phyloP scores from a whole-genome alignment of 2,888 invertebrate genomes.

The Cataglyphis cursor region DNA sequence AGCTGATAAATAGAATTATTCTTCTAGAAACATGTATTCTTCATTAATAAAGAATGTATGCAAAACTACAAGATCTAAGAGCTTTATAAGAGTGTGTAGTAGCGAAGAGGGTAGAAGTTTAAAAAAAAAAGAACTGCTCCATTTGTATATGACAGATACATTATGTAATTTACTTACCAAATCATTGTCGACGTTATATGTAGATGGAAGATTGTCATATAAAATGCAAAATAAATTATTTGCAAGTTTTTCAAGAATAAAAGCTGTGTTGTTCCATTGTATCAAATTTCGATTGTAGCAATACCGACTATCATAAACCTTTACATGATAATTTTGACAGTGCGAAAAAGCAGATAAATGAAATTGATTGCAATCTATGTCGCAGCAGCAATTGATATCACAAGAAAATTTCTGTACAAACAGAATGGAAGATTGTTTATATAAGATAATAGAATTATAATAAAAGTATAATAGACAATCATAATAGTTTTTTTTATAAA shows the following conservation, averaged over 20 bases:
- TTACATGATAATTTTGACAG: slow-evolving; percentile 87
- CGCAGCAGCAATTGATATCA: slow-evolving; percentile 95
- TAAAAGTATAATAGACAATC: slow-evolving; percentile 34
- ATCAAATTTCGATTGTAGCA: slow-evolving; percentile 88
- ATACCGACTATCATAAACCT: slow-evolving; percentile 85
- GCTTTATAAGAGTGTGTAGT: background rate
- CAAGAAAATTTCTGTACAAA: slow-evolving; percentile 89
- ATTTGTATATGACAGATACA: background rate
- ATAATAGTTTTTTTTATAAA: slow-evolving; percentile 8
- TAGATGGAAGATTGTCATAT: slow-evolving; percentile 88
- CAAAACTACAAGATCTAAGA: background rate
- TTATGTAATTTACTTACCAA: slow-evolving; percentile 56
- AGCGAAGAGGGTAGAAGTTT: background rate
- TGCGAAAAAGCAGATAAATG: slow-evolving; percentile 89
- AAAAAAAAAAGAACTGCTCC: background rate
- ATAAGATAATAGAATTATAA: slow-evolving; percentile 7
- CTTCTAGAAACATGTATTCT: background rate
- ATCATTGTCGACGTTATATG: slow-evolving; percentile 76
- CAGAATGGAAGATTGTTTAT: slow-evolving; percentile 49
- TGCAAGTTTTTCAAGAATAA: slow-evolving; percentile 83
- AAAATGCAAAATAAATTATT: slow-evolving; percentile 89
- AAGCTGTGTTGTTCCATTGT: slow-evolving; percentile 88
- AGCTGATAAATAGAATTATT: too few species aligned
- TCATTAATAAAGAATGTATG: background rate
- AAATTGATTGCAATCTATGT: slow-evolving; percentile 90